phyloP scores from a whole-genome alignment of 2,113 vertebrate genomes.

The Pygathrix nemaeus region DNA sequence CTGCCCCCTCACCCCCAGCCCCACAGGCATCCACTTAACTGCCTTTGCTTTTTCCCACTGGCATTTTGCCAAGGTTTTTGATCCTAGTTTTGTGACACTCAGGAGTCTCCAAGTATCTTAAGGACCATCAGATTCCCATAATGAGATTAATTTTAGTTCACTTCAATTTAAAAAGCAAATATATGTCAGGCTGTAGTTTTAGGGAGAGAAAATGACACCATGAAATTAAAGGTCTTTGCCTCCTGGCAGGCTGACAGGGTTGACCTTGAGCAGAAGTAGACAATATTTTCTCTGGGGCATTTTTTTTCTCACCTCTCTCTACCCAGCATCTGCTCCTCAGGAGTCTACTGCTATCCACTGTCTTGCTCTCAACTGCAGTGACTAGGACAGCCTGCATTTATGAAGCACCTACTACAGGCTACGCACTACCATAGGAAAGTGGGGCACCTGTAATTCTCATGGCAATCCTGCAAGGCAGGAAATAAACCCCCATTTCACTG shows the following conservation, averaged over 20 bases:
- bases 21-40: conserved; percentile 9
- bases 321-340: conserved; percentile 3
- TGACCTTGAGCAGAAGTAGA: conserved; percentile 60
- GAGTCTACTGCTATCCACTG: background rate
- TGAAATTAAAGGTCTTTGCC: conserved; percentile 69
- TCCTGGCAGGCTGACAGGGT: conserved; percentile 18
- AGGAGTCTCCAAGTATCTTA: conserved; percentile 59
- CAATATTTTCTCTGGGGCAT: background rate
- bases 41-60: conserved; percentile 10
- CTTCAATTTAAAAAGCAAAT: conserved; percentile 76
- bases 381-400: background rate
- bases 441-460: background rate
- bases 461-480: background rate
- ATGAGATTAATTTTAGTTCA: conserved; percentile 79
- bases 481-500: background rate
- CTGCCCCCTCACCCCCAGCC: conserved; percentile 37
- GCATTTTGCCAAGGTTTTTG: conserved; percentile 51
- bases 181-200: conserved; percentile 64
- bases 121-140: conserved; percentile 71
- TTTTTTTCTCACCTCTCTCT: background rate
- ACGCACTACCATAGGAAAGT: background rate
- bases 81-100: conserved; percentile 67
- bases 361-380: background rate
- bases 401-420: too few species aligned
- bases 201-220: conserved; percentile 63